These are phyloP conservation scores for Eurytoma californica DNA, from an alignment of 2,888 invertebrate genomes.

Conservation along the genomic window DNA sequence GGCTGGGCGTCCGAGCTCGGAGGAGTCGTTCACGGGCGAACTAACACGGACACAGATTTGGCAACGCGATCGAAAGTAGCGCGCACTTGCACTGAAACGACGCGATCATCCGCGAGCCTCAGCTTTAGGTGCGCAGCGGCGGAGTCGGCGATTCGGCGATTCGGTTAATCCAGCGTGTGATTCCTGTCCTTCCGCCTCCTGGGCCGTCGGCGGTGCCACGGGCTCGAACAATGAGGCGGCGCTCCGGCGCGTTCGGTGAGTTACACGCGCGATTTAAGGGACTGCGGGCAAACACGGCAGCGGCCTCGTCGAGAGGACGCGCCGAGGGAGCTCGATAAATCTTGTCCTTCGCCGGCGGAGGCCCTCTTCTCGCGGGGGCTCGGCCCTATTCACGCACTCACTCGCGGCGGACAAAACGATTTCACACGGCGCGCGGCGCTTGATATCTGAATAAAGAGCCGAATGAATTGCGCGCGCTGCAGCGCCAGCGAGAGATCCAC, in stretches of 20 bases:
- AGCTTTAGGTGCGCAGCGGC: too few species aligned
- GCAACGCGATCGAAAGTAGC: conserved; percentile 32
- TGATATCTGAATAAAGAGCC: conserved; percentile 48
- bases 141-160: neutral
- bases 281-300: neutral
- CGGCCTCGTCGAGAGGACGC: neutral
- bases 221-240: neutral
- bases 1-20: neutral
- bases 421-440: conserved; percentile 38
- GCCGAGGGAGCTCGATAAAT: conserved; percentile 19
- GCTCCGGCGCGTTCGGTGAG: neutral
- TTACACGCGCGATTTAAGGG: neutral
- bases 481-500: neutral
- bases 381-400: conserved; percentile 29
- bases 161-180: conserved; percentile 41
- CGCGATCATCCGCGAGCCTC: neutral
- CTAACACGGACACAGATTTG: conserved; percentile 7
- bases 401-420: conserved; percentile 48
- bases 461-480: neutral
- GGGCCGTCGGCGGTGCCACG: neutral
- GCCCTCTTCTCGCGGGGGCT: neutral
- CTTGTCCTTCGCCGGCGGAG: conserved; percentile 7
- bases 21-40: conserved; percentile 20
- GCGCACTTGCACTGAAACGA: conserved; percentile 7
- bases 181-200: conserved; percentile 11